Percentiles rank a stretch among this genome's conserved stretches.
Evolutionary conservation across 2,797 vertebrate genomes (phyloP).

Genomic region (Sebastolobus alascanus): DNA sequence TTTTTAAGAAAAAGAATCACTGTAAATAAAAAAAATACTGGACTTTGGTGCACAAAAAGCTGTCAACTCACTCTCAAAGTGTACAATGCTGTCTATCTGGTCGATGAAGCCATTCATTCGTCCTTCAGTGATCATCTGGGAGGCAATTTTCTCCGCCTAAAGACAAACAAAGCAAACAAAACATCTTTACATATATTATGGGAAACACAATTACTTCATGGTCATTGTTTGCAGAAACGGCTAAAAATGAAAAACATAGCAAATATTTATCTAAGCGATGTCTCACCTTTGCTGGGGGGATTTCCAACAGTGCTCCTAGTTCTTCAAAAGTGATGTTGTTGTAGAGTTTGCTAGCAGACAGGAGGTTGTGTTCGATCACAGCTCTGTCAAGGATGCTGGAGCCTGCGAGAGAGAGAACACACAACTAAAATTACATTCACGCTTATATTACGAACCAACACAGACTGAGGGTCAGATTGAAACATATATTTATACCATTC

Average conservation of each 20-base stretch:
- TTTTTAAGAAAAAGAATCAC: too few relatives aligned
- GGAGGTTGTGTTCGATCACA: conserved; percentile 98
- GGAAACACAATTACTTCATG: neutral
- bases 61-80: conserved; percentile 96
- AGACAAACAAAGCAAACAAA: conserved; percentile 6
- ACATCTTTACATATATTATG: neutral
- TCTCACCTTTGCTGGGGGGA: conserved; percentile 95
- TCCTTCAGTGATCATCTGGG: conserved; percentile 99
- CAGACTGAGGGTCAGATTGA: neutral
- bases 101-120: conserved; percentile 99
- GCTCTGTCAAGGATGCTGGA: conserved; percentile 99
- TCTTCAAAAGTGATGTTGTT: conserved; percentile 99
- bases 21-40: too few relatives aligned
- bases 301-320: conserved; percentile 96
- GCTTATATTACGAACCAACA: neutral
- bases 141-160: conserved; percentile 98
- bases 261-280: neutral
- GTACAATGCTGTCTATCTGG: conserved; percentile 98
- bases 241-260: too few relatives aligned
- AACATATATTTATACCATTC: neutral
- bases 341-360: conserved; percentile 99
- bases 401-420: conserved; percentile 77
- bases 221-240: neutral
- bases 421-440: neutral
- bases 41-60: neutral